Conservation (phyloP, 2,113 vertebrate species). For the Zosterops japonicus region DNA sequence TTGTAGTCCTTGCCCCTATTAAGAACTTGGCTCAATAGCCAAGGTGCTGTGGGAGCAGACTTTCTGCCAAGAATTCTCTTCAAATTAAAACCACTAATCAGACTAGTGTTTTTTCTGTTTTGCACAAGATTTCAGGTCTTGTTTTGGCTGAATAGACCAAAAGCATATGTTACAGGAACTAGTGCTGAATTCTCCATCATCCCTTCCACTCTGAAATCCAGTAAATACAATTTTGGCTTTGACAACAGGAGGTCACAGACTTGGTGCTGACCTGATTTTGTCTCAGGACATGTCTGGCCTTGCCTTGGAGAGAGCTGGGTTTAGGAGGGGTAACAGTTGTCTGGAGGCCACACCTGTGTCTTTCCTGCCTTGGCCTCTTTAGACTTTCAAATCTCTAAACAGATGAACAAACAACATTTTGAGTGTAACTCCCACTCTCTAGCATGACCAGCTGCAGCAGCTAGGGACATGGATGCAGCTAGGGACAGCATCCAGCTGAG, state of each 20-base stretch:
- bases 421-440: accelerated
- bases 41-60: background rate
- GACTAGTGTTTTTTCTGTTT: background rate
- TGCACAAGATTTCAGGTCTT: background rate
- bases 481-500: background rate
- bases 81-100: slow-evolving; percentile 14
- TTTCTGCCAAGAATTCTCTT: background rate
- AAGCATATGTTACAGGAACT: background rate
- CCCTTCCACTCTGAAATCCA: background rate
- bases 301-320: accelerated
- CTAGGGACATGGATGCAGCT: background rate
- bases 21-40: background rate
- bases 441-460: background rate
- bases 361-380: background rate
- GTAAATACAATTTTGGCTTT: background rate
- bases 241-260: background rate
- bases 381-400: background rate
- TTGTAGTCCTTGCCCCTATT: background rate
- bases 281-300: background rate
- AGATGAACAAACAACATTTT: background rate
- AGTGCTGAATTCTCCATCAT: background rate
- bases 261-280: background rate
- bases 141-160: background rate
- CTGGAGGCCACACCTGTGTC: background rate
- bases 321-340: background rate